Percentiles rank a stretch among this genome's conserved stretches.
These are phyloP conservation scores for Cephalotes varians DNA, from an alignment of 2,888 invertebrate species.

Conservation along the genomic window DNA sequence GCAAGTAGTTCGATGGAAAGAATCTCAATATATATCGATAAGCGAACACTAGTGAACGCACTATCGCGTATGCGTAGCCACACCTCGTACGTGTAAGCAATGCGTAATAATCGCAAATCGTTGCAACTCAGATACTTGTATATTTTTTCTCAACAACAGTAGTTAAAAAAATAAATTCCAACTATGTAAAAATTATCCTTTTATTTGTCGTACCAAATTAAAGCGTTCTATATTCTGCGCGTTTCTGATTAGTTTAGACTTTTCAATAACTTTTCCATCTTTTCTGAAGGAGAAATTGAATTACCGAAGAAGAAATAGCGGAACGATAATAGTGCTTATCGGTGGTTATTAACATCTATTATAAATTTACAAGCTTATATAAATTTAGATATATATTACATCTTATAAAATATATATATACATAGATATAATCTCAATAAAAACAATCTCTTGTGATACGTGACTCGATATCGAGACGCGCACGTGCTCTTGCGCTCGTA, in stretches of 20 bases:
- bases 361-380: neutral
- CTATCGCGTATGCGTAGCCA: slow-evolving; percentile 58
- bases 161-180: neutral
- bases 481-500: slow-evolving; percentile 49
- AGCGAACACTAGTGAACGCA: slow-evolving; percentile 60
- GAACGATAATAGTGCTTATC: neutral
- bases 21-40: slow-evolving; percentile 54
- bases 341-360: neutral
- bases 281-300: neutral
- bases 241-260: neutral
- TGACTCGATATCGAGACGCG: slow-evolving; percentile 55
- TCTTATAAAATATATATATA: neutral
- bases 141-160: slow-evolving; percentile 31
- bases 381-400: neutral
- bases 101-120: slow-evolving; percentile 70
- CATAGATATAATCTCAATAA: slow-evolving; percentile 22
- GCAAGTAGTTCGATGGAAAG: neutral
- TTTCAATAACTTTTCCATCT: neutral
- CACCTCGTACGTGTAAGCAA: slow-evolving; percentile 70
- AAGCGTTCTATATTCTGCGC: neutral
- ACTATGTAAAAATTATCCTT: neutral
- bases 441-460: slow-evolving; percentile 25
- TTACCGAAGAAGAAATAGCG: neutral
- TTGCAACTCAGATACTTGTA: slow-evolving; percentile 39
- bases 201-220: neutral